phyloP scores from a whole-genome alignment of 2,113 vertebrate species.

The Scophthalmus maximus region DNA sequence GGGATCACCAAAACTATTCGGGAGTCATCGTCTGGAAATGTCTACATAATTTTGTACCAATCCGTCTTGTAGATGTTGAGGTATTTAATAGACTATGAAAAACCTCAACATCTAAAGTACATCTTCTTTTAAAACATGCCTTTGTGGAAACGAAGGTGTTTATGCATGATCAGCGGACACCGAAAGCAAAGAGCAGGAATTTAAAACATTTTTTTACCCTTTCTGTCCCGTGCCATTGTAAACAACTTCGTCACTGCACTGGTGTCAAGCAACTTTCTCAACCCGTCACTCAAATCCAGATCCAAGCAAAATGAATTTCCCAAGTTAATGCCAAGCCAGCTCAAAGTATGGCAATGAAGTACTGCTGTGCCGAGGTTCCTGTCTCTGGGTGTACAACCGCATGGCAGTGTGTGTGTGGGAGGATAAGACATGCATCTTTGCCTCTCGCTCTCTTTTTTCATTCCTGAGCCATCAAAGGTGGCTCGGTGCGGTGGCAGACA shows the following conservation, averaged over 20 bases:
- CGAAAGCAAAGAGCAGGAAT: slow-evolving; percentile 30
- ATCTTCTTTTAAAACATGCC: slow-evolving; percentile 7
- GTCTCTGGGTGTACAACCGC: slow-evolving; percentile 30
- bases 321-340: slow-evolving; percentile 44
- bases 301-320: slow-evolving; percentile 54
- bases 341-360: slow-evolving; percentile 30
- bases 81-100: not conserved
- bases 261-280: slow-evolving; percentile 49
- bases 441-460: slow-evolving; percentile 47
- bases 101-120: too few relatives aligned
- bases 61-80: not conserved
- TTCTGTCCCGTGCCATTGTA: slow-evolving; percentile 30
- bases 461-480: slow-evolving; percentile 64
- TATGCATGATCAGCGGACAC: slow-evolving; percentile 41
- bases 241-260: slow-evolving; percentile 42
- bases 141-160: slow-evolving; percentile 38
- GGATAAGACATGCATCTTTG: slow-evolving; percentile 50
- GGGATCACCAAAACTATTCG: not conserved
- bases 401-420: slow-evolving; percentile 50
- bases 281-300: slow-evolving; percentile 56
- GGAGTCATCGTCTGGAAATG: not conserved
- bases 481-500: slow-evolving; percentile 52
- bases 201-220: slow-evolving; percentile 29
- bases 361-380: slow-evolving; percentile 43
- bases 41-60: slow-evolving; percentile 1